Percentiles rank a stretch among this genome's conserved stretches.
Evolutionary conservation across 2,888 invertebrate genomes (phyloP).

Genomic region (Drosophila tanythrix): DNA sequence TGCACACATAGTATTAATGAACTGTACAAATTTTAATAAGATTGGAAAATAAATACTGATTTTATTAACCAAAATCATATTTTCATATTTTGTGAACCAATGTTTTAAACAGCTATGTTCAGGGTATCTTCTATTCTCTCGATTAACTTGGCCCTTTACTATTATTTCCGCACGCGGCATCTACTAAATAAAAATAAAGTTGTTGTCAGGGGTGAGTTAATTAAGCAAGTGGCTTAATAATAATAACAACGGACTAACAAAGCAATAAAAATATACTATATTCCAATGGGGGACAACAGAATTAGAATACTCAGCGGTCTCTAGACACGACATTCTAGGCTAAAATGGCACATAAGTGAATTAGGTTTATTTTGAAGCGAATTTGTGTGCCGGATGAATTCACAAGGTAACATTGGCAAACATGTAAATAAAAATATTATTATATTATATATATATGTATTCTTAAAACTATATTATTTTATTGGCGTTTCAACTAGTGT

Average conservation of each 20-base stretch:
- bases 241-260: background rate
- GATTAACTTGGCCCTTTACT: background rate
- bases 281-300: background rate
- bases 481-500: background rate
- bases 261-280: background rate
- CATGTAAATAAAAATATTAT: background rate
- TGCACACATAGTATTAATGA: background rate
- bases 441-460: background rate
- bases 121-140: background rate
- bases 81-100: background rate
- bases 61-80: background rate
- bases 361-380: background rate
- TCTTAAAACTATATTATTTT: background rate
- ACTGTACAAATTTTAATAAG: background rate
- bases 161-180: background rate
- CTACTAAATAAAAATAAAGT: background rate
- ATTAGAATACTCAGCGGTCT: background rate
- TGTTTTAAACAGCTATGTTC: background rate
- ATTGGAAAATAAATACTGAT: background rate
- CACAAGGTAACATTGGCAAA: background rate
- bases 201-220: background rate
- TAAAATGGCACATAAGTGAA: background rate
- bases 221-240: conserved; percentile 3
- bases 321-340: background rate
- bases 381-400: background rate